These are phyloP conservation scores for Craterocephalus amniculus DNA, from an alignment of 2,797 vertebrate genomes.

Conservation along the genomic window DNA sequence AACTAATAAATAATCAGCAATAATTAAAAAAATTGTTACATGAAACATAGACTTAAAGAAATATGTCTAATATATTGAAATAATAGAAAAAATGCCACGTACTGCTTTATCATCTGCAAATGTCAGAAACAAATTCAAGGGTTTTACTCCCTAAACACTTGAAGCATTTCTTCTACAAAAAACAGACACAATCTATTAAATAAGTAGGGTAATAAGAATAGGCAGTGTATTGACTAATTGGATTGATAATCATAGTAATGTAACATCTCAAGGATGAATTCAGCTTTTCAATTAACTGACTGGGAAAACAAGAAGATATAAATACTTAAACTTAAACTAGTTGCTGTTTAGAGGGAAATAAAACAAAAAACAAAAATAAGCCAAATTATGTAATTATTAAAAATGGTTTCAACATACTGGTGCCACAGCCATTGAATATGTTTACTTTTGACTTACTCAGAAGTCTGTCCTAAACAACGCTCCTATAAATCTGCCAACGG, in stretches of 20 bases:
- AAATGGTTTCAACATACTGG: not conserved
- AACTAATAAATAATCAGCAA: too few relatives aligned
- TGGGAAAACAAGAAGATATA: too few relatives aligned
- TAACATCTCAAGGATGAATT: not conserved
- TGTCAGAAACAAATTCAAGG: not conserved
- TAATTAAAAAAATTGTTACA: too few relatives aligned
- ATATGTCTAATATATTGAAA: too few relatives aligned
- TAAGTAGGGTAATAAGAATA: not conserved
- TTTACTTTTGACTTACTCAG: conserved; percentile 10
- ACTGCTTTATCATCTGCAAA: too few relatives aligned
- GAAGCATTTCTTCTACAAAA: not conserved
- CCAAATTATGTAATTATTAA: not conserved
- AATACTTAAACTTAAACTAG: not conserved
- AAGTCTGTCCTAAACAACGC: conserved; percentile 17
- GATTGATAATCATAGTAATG: not conserved
- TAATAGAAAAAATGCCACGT: too few relatives aligned
- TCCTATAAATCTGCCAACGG: conserved; percentile 16
- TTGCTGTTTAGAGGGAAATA: not conserved
- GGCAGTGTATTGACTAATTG: not conserved
- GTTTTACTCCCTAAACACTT: not conserved
- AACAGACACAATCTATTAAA: not conserved
- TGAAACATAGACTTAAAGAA: too few relatives aligned
- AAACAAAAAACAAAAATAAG: conserved; percentile 12
- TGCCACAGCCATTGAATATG: conserved; percentile 6
- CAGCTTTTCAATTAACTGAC: not conserved